phyloP scores from a whole-genome alignment of 2,797 vertebrate genomes.

The Karalla daura region DNA sequence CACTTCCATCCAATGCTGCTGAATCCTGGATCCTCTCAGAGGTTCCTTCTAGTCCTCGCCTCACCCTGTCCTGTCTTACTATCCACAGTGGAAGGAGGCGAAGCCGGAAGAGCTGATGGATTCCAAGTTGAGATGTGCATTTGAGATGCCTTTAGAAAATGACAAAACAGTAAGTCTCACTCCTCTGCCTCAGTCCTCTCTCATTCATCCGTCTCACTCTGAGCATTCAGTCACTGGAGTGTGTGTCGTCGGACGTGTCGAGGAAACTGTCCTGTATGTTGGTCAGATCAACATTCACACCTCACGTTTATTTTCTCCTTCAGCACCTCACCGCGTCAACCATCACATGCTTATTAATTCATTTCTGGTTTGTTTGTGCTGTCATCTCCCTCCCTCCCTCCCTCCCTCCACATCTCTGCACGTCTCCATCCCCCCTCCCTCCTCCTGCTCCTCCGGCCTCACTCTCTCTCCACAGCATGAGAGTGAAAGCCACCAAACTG shows the following conservation, averaged over 20 bases:
- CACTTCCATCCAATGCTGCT: background rate
- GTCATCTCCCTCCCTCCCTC: conserved; percentile 60
- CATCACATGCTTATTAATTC: conserved; percentile 57
- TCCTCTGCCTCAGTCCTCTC: background rate
- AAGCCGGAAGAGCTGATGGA: conserved; percentile 97
- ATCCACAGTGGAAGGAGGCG: conserved; percentile 94
- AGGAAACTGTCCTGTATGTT: too few species aligned
- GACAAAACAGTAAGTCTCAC: conserved; percentile 89
- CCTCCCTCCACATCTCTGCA: conserved; percentile 35
- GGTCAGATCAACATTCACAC: background rate
- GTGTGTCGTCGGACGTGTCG: too few species aligned
- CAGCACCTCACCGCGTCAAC: conserved; percentile 29
- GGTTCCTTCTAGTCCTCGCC: background rate
- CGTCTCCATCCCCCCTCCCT: conserved; percentile 14
- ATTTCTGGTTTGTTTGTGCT: conserved; percentile 45
- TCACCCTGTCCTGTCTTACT: background rate
- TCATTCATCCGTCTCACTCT: too few species aligned
- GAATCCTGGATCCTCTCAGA: background rate
- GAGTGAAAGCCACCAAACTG: conserved; percentile 90
- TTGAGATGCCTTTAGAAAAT: conserved; percentile 94
- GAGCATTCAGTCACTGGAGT: background rate
- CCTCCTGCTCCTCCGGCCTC: background rate
- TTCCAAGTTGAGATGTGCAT: conserved; percentile 95
- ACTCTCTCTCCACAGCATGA: conserved; percentile 88
- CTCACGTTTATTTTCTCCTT: conserved; percentile 23